Percentiles rank a stretch among this genome's conserved stretches.
Conservation (phyloP, 53 echinoderm and acorn worm species). For the Patiria pectinifera region DNA sequence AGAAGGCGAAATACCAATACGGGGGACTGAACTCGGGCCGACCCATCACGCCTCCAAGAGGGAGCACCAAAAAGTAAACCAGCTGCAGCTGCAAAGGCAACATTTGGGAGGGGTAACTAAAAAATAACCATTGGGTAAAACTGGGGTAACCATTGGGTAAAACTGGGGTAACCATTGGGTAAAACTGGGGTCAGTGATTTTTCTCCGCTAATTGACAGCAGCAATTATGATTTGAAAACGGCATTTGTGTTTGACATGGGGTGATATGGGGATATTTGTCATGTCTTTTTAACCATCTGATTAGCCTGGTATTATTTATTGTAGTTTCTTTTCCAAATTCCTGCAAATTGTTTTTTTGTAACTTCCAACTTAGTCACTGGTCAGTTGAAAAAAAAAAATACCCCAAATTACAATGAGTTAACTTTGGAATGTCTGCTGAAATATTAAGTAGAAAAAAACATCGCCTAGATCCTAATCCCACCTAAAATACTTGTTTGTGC, state of each 20-base stretch:
- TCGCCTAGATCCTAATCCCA: too few species aligned
- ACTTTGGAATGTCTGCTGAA: too few species aligned
- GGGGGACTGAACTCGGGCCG: conserved; percentile 96
- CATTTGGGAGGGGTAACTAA: background rate
- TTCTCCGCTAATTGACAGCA: background rate
- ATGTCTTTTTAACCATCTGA: background rate
- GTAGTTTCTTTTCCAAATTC: background rate
- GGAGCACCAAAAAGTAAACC: conserved; percentile 46
- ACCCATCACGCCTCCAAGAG: conserved; percentile 88
- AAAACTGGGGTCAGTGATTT: background rate
- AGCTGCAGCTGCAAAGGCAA: background rate
- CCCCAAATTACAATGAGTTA: too few species aligned
- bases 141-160: background rate
- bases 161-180: too few species aligned
- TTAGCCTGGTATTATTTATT: background rate
- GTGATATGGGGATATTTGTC: background rate
- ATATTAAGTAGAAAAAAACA: too few species aligned
- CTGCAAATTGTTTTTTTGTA: background rate
- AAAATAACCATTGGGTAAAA: background rate
- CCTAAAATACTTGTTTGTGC: too few species aligned
- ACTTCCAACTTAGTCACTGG: background rate
- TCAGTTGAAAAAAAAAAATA: too few species aligned
- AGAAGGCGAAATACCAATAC: conserved; percentile 99
- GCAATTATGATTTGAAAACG: too few species aligned
- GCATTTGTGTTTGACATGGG: too few species aligned